Base-by-base conservation (phyloP, 2,888 invertebrate genomes). In the Tridacna crocea region DNA sequence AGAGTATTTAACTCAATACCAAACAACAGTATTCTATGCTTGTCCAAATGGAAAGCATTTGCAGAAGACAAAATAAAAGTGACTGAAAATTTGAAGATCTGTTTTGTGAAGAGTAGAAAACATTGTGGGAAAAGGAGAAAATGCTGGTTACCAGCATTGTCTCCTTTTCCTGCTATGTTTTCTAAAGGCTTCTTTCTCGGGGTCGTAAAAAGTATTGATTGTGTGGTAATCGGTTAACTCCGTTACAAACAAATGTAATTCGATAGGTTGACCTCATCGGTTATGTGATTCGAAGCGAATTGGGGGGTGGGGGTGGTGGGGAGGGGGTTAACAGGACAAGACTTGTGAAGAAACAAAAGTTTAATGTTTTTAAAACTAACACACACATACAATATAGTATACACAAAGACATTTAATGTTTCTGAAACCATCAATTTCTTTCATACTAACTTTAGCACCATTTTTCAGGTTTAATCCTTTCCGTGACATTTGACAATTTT, bases 351-450 rank as follows among this genome's bases (percentile, higher is more conserved):
- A 81, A 84, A 84, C 84, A 84, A 83, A 81, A 80, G 74, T 81
- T 84, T 84, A 82, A 84, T 78, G 73, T 82, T 80, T 80, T 84
- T 82, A 24, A 81, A 84, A 84, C 84, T 84, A 84, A 79, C 84
- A 83, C 83, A 83, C 83, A 81, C 72, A 72, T 81, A 84, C 81
- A 81, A 84, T 84, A 81, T 84, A 72, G 74, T 81, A 84, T 77
- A 77, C 70, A 81, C 36, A 63, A 51, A 70, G 48, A 84, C 84
- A 84, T 80, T 66, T 76, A 76, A 84, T 78, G 79, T 84, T 81
- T 80, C 68, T 80, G 79, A 84, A 80, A 76, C 70, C 80, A 70
- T 65, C 65, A 70, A 46, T 70, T 76, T 26, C 51, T 78, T 68
- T 63, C 79, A 79, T 73, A 77, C 58, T 36, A 47, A 22, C 22